These are phyloP conservation scores for Conopomorpha cramerella DNA, from an alignment of 1,140 invertebrate genomes.

Conservation along the genomic window DNA sequence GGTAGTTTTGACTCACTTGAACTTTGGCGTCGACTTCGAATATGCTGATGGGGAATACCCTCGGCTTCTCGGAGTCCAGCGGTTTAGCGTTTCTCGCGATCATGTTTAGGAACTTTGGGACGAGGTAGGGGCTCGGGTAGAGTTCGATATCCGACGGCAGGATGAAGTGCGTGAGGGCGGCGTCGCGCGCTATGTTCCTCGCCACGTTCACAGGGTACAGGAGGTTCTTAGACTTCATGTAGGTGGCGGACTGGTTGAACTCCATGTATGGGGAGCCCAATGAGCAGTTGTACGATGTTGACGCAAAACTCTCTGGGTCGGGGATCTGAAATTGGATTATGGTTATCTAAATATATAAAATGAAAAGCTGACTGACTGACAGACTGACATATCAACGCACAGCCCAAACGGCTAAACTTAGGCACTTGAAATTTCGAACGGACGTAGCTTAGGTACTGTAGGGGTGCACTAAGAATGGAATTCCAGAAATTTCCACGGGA, in stretches of 20 bases:
- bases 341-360: too few relatives aligned
- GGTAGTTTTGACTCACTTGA: constrained; percentile 45
- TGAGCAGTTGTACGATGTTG: constrained; percentile 71
- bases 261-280: constrained; percentile 71
- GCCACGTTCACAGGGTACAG: constrained; percentile 89
- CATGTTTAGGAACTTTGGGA: constrained; percentile 80
- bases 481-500: too few relatives aligned
- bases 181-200: constrained; percentile 81
- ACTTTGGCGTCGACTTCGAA: constrained; percentile 81
- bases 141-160: constrained; percentile 88
- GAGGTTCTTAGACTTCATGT: constrained; percentile 78
- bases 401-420: too few relatives aligned
- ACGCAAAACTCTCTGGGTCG: constrained; percentile 63
- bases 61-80: constrained; percentile 67
- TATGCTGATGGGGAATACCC: constrained; percentile 80
- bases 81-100: constrained; percentile 72
- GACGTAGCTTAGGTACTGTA: too few relatives aligned
- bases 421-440: too few relatives aligned
- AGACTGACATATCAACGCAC: too few relatives aligned
- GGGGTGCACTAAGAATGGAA: too few relatives aligned
- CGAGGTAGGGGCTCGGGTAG: constrained; percentile 81
- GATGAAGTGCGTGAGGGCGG: constrained; percentile 81
- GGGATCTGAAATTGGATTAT: constrained; percentile 67
- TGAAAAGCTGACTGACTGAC: too few relatives aligned
- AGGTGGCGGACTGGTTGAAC: constrained; percentile 66